Evolutionary conservation across 2,797 vertebrate species (phyloP), one percentile per base, ranked within the genome.

Genomic region (Momotus momota): DNA sequence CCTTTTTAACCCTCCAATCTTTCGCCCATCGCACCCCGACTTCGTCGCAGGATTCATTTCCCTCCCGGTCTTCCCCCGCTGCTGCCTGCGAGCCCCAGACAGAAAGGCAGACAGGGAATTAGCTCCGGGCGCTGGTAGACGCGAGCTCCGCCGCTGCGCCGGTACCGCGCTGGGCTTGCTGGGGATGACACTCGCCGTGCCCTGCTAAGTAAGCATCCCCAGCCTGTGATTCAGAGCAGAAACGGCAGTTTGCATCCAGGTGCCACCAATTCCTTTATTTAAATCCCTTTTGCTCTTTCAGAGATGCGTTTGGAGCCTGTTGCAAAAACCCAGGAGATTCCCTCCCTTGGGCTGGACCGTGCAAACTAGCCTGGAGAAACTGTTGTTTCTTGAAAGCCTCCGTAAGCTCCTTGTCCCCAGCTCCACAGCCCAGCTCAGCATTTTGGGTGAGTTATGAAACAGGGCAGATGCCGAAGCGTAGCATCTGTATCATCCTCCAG

Each of bases 391-490:
- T 78, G 73, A 88, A 93, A 95, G 66, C 89, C 71, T 96, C 54
- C 13, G 1, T 41, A 45, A 93, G 87, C 77, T 90, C 73, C 69
- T 23, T 35, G 73, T 55, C 79, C 85, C 35, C 88, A 57, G 83
- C 67, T 29, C 77, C 4, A 0, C 86, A 93, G 89, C 89, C 82
- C 84, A 86, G 88, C 84, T 92, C 81, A 93, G 92, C 95, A 72
- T 55, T 96, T 95, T 43, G 86, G 86, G 57, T 0, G 8, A 48
- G 69, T 97, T 95, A 91, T 96, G 94, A 96, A 96, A 96, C 17
- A 67, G 79, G 73, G 84, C 75, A 92, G 92, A 88, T 95, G 93
- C 88, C 61, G 0, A 70, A 72, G 85, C 10, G 12, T 25, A 84
- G 69, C 84, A 43, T 40, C 52, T n/a, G 61, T 54, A 14, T 82